Evolutionary conservation across 2,113 vertebrate genomes (phyloP).

Genomic region (Elaphurus davidianus): DNA sequence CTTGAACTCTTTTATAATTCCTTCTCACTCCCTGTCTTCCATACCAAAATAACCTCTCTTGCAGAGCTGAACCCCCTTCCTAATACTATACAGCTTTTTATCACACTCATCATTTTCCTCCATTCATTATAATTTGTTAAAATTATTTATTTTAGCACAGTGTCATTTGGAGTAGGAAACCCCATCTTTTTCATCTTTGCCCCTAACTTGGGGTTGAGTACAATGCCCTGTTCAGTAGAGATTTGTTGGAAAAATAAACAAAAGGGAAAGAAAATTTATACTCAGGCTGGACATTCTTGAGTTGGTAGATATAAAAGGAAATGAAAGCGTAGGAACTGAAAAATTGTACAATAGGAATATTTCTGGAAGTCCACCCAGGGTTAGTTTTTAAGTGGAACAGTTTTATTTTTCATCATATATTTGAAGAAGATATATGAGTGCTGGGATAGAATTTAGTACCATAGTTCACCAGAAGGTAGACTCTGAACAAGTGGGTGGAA

Average conservation of each 20-base stretch:
- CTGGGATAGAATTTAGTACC: slow-evolving; percentile 12
- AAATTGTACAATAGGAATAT: not conserved
- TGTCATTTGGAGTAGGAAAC: not conserved
- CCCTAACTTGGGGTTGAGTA: not conserved
- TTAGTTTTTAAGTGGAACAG: not conserved
- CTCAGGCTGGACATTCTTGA: not conserved
- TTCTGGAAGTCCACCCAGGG: not conserved
- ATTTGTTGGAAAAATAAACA: slow-evolving; percentile 2
- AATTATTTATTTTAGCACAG: not conserved
- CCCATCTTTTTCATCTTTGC: not conserved
- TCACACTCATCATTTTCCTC: not conserved
- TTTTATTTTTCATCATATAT: not conserved
- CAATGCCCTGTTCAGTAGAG: not conserved
- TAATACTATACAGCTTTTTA: not conserved
- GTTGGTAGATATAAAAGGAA: not conserved
- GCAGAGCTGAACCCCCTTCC: not conserved
- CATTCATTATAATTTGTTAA: not conserved
- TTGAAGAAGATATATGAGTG: not conserved
- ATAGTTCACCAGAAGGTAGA: slow-evolving; percentile 14
- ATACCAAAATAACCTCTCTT: not conserved
- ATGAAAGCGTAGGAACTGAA: not conserved
- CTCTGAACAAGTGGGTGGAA: not conserved
- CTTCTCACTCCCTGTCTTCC: not conserved
- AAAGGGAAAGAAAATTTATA: not conserved
- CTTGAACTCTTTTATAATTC: not conserved